Evolutionary conservation across 2,797 vertebrate species (phyloP).

Genomic region (Darevskia nairensis): DNA sequence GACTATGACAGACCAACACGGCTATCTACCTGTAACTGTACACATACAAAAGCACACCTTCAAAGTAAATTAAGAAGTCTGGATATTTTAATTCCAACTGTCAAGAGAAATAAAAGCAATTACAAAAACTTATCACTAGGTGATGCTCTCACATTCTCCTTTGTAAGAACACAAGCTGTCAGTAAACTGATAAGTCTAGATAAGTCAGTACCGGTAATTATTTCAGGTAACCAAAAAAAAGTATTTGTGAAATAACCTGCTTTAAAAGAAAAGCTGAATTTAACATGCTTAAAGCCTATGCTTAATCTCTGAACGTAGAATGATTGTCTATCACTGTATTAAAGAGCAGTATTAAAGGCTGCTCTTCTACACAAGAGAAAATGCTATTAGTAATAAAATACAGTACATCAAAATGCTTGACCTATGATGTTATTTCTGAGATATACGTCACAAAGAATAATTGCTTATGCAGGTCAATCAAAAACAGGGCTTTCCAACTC

Average conservation of each 20-base stretch:
- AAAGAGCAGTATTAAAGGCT: too few relatives aligned
- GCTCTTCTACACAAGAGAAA: too few relatives aligned
- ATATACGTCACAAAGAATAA: neutral
- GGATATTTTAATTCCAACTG: neutral
- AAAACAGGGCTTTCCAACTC: neutral
- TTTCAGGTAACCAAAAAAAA: too few relatives aligned
- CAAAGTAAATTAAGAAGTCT: neutral
- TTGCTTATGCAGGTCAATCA: neutral
- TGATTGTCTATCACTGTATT: too few relatives aligned
- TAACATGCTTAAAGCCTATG: too few relatives aligned
- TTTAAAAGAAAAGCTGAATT: too few relatives aligned
- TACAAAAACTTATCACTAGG: slow-evolving; percentile 25
- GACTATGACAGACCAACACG: too few relatives aligned
- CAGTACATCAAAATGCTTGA: too few relatives aligned
- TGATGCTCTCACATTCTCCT: neutral
- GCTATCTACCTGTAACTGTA: too few relatives aligned
- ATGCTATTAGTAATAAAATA: too few relatives aligned
- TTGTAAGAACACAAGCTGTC: neutral
- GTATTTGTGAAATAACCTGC: too few relatives aligned
- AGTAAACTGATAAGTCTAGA: neutral
- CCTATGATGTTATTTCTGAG: neutral
- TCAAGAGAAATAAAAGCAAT: slow-evolving; percentile 12
- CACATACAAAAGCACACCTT: neutral
- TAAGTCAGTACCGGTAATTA: neutral
- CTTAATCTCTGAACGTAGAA: too few relatives aligned